phyloP scores from a whole-genome alignment of 2,113 vertebrate genomes.

The Nothobranchius kuhntae region DNA sequence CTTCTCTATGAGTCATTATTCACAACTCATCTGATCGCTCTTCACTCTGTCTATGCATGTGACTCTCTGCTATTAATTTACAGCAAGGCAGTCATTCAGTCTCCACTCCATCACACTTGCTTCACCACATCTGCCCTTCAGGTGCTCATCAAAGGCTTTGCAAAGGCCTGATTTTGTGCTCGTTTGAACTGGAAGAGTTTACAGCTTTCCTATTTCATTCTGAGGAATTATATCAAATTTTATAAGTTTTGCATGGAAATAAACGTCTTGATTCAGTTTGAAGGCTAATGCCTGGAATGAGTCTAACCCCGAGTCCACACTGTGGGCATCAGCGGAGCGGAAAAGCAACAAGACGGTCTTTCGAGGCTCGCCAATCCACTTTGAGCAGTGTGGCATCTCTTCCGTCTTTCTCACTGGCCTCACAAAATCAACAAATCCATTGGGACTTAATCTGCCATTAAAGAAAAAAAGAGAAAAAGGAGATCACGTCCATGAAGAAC shows the following conservation, averaged over 20 bases:
- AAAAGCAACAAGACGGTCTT: no score
- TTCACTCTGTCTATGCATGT: slow-evolving; percentile 18
- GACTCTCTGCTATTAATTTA: slow-evolving; percentile 38
- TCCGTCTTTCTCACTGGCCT: no score
- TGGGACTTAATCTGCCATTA: no score
- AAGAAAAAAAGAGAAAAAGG: no score
- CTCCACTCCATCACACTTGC: slow-evolving; percentile 21
- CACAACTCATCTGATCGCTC: slow-evolving; percentile 42
- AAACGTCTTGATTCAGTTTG: background rate
- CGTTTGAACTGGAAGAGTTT: background rate
- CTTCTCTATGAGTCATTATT: slow-evolving; percentile 37
- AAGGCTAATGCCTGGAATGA: background rate
- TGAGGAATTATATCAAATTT: background rate
- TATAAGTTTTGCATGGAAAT: background rate
- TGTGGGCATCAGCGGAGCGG: no score
- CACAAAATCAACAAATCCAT: no score
- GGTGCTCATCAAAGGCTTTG: background rate
- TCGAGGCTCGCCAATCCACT: no score
- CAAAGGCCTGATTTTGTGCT: background rate
- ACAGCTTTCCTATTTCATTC: background rate
- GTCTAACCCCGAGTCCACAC: no score
- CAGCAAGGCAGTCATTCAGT: slow-evolving; percentile 31
- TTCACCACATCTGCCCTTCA: slow-evolving; percentile 46
- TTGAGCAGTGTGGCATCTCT: no score
- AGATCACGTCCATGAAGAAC: no score